Evolutionary conservation across 64 coral and sea anemone species (phyloP).

Genomic region (Hydrozoanthus tunicans): DNA sequence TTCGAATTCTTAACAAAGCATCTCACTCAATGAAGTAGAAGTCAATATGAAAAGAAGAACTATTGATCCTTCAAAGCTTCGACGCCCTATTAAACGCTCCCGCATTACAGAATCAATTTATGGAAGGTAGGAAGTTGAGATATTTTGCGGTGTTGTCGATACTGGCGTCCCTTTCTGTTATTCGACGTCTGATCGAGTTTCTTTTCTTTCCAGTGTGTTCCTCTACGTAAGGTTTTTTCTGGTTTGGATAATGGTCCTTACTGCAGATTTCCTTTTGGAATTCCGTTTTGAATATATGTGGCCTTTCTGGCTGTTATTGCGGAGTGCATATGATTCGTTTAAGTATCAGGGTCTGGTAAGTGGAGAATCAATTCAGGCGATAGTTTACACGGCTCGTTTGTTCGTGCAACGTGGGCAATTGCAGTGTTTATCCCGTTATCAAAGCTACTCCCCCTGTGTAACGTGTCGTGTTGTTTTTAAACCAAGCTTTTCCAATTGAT

Average conservation of each 20-base stretch:
- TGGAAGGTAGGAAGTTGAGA: conserved; percentile 89
- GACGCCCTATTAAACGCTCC: conserved; percentile 96
- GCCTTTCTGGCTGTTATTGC: conserved; percentile 97
- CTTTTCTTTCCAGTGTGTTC: conserved; percentile 86
- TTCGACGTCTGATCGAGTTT: conserved; percentile 61
- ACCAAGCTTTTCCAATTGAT: conserved; percentile 35
- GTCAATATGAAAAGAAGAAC: conserved; percentile 92
- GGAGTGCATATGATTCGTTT: conserved; percentile 99
- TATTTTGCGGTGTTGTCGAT: background rate
- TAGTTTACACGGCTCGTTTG: conserved; percentile 32
- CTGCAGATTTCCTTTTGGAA: conserved; percentile 98
- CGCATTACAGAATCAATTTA: conserved; percentile 99
- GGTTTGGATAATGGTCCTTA: conserved; percentile 97
- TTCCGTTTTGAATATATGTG: conserved; percentile 99
- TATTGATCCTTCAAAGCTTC: conserved; percentile 98
- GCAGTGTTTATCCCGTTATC: background rate
- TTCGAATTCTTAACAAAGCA: conserved; percentile 52
- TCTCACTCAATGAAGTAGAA: conserved; percentile 69
- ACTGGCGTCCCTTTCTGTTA: conserved; percentile 27
- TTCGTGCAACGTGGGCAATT: conserved; percentile 5
- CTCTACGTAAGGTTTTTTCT: conserved; percentile 97
- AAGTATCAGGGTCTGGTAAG: conserved; percentile 99
- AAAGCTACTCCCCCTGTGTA: background rate
- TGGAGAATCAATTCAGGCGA: conserved; percentile 1
- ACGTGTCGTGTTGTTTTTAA: conserved; percentile 26